Conservation (phyloP, 2,113 vertebrate genomes). For the Corvus moneduloides region DNA sequence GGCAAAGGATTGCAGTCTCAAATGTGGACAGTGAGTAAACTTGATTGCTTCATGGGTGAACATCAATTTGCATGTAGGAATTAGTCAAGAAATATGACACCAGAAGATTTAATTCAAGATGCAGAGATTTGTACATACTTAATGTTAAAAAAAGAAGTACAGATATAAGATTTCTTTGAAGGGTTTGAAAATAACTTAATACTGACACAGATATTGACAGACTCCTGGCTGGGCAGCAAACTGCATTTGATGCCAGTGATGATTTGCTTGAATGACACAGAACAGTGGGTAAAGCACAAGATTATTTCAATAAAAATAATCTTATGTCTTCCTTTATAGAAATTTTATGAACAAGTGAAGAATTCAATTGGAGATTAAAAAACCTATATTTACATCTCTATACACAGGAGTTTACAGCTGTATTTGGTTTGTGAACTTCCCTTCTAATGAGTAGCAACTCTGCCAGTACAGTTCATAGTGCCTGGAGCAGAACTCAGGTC, state of each 20-base stretch:
- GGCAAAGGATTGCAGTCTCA: background rate
- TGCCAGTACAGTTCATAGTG: background rate
- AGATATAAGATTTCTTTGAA: background rate
- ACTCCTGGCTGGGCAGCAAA: background rate
- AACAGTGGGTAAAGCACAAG: background rate
- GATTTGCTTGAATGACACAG: background rate
- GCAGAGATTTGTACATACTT: background rate
- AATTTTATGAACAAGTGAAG: background rate
- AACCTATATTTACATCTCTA: background rate
- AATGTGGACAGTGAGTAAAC: background rate
- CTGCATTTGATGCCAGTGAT: background rate
- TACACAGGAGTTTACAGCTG: background rate
- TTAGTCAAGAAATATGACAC: background rate
- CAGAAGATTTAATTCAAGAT: background rate
- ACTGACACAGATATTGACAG: background rate
- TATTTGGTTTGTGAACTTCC: background rate
- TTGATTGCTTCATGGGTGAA: background rate
- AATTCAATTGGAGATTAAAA: background rate
- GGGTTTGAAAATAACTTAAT: background rate
- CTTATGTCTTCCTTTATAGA: background rate
- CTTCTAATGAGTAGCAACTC: background rate
- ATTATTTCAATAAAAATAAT: background rate
- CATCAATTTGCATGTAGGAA: background rate
- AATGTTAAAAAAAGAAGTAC: background rate
- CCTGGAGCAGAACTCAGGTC: background rate